Conservation (phyloP, 2,113 vertebrate genomes). For the Amia ocellicauda region DNA sequence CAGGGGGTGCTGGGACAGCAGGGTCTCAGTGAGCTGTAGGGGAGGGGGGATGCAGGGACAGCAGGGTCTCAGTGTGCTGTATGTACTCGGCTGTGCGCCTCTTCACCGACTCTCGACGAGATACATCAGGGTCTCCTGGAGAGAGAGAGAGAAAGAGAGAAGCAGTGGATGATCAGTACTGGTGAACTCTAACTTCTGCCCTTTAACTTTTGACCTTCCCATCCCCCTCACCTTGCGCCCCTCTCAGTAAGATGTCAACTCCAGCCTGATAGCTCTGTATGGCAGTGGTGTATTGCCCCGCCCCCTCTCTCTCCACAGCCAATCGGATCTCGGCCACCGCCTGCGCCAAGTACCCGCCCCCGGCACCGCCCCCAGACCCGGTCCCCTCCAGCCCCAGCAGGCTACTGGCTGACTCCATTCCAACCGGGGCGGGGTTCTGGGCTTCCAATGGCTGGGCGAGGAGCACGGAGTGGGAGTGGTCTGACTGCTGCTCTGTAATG, state of each 20-base stretch:
- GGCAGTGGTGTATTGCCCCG: constrained; percentile 66
- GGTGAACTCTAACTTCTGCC: neutral
- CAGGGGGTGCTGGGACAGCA: too few species aligned
- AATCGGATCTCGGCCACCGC: constrained; percentile 50
- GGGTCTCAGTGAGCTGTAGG: too few species aligned
- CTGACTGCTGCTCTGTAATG: neutral
- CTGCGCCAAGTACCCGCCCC: constrained; percentile 54
- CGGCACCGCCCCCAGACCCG: constrained; percentile 16
- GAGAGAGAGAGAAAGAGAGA: neutral
- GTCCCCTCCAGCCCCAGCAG: constrained; percentile 47
- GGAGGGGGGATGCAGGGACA: constrained; percentile 50
- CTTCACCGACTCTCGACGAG: constrained; percentile 74
- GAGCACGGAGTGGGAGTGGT: constrained; percentile 7
- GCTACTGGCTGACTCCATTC: constrained; percentile 47
- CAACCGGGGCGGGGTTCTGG: constrained; percentile 3
- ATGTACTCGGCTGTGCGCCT: constrained; percentile 75
- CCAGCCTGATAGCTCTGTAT: constrained; percentile 69
- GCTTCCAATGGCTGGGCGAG: neutral
- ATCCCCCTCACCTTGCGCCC: constrained; percentile 65
- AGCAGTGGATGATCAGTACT: neutral
- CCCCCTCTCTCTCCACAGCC: constrained; percentile 54
- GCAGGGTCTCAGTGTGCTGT: constrained; percentile 73
- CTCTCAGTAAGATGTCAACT: constrained; percentile 77
- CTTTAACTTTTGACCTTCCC: neutral
- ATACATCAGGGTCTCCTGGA: constrained; percentile 68